Evolutionary conservation across 2,797 vertebrate genomes (phyloP).

Genomic region (Myioborus miniatus): DNA sequence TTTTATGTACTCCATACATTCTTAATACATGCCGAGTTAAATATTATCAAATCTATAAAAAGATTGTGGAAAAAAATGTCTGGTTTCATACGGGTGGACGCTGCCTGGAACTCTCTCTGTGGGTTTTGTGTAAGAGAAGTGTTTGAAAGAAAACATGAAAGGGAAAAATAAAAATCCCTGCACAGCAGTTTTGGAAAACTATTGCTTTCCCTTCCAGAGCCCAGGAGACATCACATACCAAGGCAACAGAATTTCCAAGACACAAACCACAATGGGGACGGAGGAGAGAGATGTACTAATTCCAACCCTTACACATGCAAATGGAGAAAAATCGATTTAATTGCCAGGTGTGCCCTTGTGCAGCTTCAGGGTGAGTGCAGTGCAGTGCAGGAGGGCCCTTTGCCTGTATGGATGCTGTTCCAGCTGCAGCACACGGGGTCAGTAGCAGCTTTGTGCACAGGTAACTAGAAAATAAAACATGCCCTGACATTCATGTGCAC

Average conservation of each 20-base stretch:
- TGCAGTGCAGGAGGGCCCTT: rapidly evolving
- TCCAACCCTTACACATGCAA: background rate
- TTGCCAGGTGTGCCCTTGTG: background rate
- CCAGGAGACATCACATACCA: background rate
- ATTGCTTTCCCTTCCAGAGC: background rate
- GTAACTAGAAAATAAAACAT: background rate
- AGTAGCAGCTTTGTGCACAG: background rate
- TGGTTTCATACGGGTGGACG: slow-evolving; percentile 33
- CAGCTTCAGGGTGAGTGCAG: background rate
- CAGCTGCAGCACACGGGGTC: rapidly evolving
- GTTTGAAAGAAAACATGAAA: slow-evolving; percentile 50
- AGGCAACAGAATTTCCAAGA: background rate
- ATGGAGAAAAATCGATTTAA: background rate
- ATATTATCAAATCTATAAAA: slow-evolving; percentile 67
- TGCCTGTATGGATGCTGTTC: rapidly evolving
- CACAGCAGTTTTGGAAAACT: background rate
- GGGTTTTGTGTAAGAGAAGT: slow-evolving; percentile 26
- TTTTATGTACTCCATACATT: slow-evolving; percentile 58
- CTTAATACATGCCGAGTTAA: slow-evolving; percentile 46
- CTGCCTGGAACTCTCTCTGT: slow-evolving; percentile 30
- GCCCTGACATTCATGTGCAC: background rate
- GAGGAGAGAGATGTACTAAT: background rate
- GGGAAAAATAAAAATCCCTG: background rate
- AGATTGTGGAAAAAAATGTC: slow-evolving; percentile 55
- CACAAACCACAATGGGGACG: background rate